Conservation (phyloP, 2,797 vertebrate species). For the Megaceryle alcyon region DNA sequence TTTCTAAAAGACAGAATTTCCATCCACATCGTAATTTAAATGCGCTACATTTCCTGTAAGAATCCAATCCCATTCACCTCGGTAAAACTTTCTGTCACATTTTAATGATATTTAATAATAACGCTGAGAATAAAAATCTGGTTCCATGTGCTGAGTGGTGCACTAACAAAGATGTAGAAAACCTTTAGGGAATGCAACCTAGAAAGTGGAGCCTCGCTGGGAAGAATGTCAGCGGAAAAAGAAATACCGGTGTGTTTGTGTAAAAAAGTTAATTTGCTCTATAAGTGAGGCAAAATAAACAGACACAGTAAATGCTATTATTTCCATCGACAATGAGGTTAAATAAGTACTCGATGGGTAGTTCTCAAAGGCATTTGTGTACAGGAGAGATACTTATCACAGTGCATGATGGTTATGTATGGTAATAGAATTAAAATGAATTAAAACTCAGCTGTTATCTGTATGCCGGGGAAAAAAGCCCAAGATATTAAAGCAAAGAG, state of each 20-base stretch:
- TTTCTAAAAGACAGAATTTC: not conserved
- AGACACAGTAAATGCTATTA: conserved; percentile 33
- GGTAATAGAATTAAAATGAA: conserved; percentile 77
- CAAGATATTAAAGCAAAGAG: conserved; percentile 70
- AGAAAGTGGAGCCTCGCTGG: not conserved
- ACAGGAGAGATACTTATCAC: conserved; percentile 62
- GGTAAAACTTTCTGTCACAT: not conserved
- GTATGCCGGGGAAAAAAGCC: conserved; percentile 15
- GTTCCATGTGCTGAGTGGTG: not conserved
- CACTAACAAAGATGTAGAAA: not conserved
- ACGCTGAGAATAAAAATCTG: not conserved
- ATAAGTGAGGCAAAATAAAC: conserved; percentile 53
- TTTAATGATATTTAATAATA: conserved; percentile 4
- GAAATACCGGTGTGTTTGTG: not conserved
- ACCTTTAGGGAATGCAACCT: not conserved
- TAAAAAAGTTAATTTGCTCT: conserved; percentile 44
- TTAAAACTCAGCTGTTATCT: conserved; percentile 73
- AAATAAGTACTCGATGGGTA: conserved; percentile 44
- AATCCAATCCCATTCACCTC: not conserved
- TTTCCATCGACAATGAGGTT: conserved; percentile 27
- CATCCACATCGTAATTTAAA: not conserved
- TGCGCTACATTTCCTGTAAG: not conserved
- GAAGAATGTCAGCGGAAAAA: not conserved
- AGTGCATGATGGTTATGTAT: conserved; percentile 51
- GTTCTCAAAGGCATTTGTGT: conserved; percentile 56